Base-by-base conservation (phyloP, 2,888 invertebrate genomes). In the Poecilus cupreus region DNA sequence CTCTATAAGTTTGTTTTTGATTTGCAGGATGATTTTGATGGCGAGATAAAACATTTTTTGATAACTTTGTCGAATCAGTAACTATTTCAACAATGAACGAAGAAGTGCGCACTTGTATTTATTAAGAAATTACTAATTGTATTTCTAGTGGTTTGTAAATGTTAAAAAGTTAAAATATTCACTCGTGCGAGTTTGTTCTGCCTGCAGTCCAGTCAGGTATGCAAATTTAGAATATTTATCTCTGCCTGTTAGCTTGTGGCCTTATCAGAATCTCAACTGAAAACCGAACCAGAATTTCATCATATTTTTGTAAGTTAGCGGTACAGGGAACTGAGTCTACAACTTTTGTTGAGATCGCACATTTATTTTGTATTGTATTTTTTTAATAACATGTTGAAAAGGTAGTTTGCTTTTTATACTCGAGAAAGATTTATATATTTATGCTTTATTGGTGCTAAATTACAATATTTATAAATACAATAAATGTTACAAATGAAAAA, bases 1-100 rank as follows among this genome's bases (percentile, higher is more conserved):
- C 18, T 2, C 10, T 51, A 3, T 51, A 10, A 89, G 89, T 87
- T 85, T 87, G 86, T 87, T 74, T 49, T 49, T 74, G 89, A 90
- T 89, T 93, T 93, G 89, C 93, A 94, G 94, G 94, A 93, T 89
- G 94, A 94, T 88, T 89, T 92, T 88, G 90, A 91, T 88, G 91
- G 91, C 87, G 91, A 93, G 84, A 90, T 93, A 88, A 93, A 93
- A 89, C 90, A 92, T 88, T 91, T 93, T 88, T 92, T 94, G 88
- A 92, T 91, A 87, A 90, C 92, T 20, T 39, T 70, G n/a, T 24
- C 39, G 10, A 43, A 37, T 43, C 72, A 72, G 46, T 72, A 72
- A 72, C 13, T 13, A 18, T 54, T 32, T 32, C 32, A 8, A 32
- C 8, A 32, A 32, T 32, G 32, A 32, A 32, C 5, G 43, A 11